Evolutionary conservation across 2,113 vertebrate species (phyloP).

Genomic region (Sebastes fasciatus): DNA sequence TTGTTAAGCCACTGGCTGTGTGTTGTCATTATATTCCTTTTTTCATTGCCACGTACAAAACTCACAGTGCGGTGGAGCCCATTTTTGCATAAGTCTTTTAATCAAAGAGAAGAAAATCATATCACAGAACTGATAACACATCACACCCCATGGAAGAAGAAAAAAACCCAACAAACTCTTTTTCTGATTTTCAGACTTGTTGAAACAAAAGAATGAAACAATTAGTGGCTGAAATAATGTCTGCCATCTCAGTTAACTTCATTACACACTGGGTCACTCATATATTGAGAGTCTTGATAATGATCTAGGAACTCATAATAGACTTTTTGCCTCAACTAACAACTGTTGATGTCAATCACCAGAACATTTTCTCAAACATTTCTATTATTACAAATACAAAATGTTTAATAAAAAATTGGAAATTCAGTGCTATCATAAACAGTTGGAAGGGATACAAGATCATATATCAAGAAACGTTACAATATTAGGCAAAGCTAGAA

Average conservation of each 20-base stretch:
- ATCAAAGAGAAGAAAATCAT: slow-evolving; percentile 68
- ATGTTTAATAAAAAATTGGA: slow-evolving; percentile 84
- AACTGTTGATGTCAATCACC: slow-evolving; percentile 73
- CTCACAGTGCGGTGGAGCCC: neutral
- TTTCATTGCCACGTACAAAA: slow-evolving; percentile 34
- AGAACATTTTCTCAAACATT: slow-evolving; percentile 75
- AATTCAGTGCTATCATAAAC: slow-evolving; percentile 77
- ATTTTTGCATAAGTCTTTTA: slow-evolving; percentile 72
- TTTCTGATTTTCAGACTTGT: slow-evolving; percentile 39
- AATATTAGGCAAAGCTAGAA: slow-evolving; percentile 71
- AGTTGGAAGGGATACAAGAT: slow-evolving; percentile 74
- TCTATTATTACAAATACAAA: slow-evolving; percentile 86
- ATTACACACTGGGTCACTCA: slow-evolving; percentile 59
- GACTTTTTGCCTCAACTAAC: slow-evolving; percentile 52
- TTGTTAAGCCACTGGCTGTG: slow-evolving; percentile 46
- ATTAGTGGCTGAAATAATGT: slow-evolving; percentile 29
- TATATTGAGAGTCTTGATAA: slow-evolving; percentile 39
- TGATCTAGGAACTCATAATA: slow-evolving; percentile 48
- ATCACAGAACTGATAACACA: slow-evolving; percentile 70
- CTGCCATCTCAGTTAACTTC: slow-evolving; percentile 30
- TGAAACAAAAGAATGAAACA: slow-evolving; percentile 38
- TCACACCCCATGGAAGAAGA: slow-evolving; percentile 46
- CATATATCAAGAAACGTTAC: slow-evolving; percentile 75
- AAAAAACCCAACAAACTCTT: slow-evolving; percentile 22
- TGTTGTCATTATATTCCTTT: slow-evolving; percentile 18